phyloP scores from a whole-genome alignment of 2,113 vertebrate genomes.

The Furnarius figulus region DNA sequence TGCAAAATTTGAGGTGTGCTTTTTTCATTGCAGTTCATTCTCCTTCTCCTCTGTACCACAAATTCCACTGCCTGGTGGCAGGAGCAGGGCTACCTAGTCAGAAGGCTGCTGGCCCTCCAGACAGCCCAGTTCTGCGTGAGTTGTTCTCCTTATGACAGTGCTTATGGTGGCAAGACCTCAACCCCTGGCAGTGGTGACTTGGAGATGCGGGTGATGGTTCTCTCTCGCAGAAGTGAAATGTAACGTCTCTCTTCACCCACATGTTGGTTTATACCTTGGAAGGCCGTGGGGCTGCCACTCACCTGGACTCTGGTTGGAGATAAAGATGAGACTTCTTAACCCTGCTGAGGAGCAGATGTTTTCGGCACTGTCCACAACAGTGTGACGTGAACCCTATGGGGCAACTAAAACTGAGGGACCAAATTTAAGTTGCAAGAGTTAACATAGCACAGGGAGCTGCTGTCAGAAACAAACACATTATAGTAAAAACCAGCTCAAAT shows the following conservation, averaged over 20 bases:
- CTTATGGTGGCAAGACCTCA: accelerated
- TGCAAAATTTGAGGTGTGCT: not conserved
- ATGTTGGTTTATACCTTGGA: not conserved
- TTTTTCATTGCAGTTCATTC: not conserved
- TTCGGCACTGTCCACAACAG: accelerated
- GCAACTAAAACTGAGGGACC: not conserved
- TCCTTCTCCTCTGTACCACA: not conserved
- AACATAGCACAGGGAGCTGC: not conserved
- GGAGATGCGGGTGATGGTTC: not conserved
- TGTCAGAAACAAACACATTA: not conserved
- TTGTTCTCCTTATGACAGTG: accelerated
- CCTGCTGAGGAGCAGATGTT: not conserved
- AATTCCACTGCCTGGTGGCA: not conserved
- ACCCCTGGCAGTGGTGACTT: accelerated
- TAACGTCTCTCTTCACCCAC: not conserved
- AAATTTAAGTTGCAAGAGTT: not conserved
- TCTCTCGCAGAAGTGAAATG: not conserved
- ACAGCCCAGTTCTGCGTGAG: not conserved
- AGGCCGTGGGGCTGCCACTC: not conserved
- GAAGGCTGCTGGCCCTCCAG: not conserved
- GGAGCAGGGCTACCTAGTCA: not conserved
- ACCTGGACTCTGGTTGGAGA: not conserved
- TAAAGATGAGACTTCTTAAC: not conserved
- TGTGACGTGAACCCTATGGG: not conserved
- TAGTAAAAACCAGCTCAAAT: not conserved